These are phyloP conservation scores for Brachypterus glaber DNA, from an alignment of 2,888 invertebrate genomes.

Conservation along the genomic window DNA sequence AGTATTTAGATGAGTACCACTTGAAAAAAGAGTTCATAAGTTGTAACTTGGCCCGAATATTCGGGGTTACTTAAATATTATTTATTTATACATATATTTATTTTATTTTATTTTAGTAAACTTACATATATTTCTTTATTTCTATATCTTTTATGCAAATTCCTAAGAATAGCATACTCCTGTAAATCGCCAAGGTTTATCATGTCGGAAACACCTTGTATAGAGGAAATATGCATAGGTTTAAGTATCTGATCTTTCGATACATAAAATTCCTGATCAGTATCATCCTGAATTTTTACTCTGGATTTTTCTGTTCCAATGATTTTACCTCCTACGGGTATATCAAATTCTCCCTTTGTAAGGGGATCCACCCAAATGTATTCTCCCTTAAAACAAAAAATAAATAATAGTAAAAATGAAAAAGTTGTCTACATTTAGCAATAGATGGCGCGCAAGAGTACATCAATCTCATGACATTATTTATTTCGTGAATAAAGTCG, in stretches of 20 bases:
- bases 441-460: too few relatives aligned
- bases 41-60: too few relatives aligned
- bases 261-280: conserved; percentile 61
- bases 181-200: conserved; percentile 89
- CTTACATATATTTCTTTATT: conserved; percentile 87
- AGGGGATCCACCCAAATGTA: conserved; percentile 81
- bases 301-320: conserved; percentile 65
- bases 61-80: neutral
- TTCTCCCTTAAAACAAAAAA: conserved; percentile 54
- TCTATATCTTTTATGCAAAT: conserved; percentile 80
- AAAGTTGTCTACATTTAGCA: neutral
- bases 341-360: conserved; percentile 63
- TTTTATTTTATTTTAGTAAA: conserved; percentile 23
- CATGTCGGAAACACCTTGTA: conserved; percentile 87
- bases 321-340: conserved; percentile 78
- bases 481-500: too few relatives aligned
- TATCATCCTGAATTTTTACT: conserved; percentile 74
- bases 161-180: conserved; percentile 86
- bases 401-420: neutral
- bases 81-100: too few relatives aligned
- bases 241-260: conserved; percentile 53
- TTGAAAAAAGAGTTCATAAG: too few relatives aligned
- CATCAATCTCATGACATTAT: too few relatives aligned
- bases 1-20: too few relatives aligned
- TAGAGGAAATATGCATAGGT: conserved; percentile 69